phyloP scores from a whole-genome alignment of 30 jellyfish, hydroid and myxozoan genomes.

The Sanderia malayensis region DNA sequence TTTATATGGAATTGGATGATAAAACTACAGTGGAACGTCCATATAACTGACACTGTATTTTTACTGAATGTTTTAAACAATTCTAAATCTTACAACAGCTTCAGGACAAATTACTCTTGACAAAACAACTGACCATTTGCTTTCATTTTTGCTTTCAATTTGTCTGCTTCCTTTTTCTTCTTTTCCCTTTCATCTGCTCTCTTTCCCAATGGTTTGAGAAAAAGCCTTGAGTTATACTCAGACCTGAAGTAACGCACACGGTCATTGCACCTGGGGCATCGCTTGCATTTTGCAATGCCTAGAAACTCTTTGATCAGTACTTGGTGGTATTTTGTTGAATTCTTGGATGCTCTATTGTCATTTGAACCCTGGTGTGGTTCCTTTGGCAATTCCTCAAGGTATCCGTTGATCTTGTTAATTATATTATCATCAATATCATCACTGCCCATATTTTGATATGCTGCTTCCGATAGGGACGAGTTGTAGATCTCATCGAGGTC shows the following conservation, averaged over 20 bases:
- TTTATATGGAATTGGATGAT: too few species aligned
- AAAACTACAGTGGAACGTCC: too few species aligned
- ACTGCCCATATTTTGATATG: constrained; percentile 25
- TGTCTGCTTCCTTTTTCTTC: background rate
- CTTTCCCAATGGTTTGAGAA: constrained; percentile 55
- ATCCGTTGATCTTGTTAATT: constrained; percentile 47
- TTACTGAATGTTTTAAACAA: too few species aligned
- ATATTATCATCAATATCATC: constrained; percentile 45
- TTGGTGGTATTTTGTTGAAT: constrained; percentile 61
- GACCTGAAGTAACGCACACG: constrained; percentile 66
- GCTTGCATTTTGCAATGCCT: constrained; percentile 45
- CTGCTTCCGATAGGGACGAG: constrained; percentile 42
- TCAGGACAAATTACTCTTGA: too few species aligned
- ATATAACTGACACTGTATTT: too few species aligned
- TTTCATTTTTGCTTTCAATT: background rate
- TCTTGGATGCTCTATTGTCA: constrained; percentile 48
- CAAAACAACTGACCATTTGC: constrained; percentile 1
- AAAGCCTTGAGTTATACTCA: constrained; percentile 77
- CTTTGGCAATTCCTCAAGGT: constrained; percentile 11
- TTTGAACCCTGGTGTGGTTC: background rate
- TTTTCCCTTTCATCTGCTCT: constrained; percentile 43
- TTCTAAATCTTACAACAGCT: too few species aligned
- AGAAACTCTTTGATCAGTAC: constrained; percentile 59
- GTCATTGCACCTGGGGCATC: constrained; percentile 79
- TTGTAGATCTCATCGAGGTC: constrained; percentile 57